These are phyloP conservation scores for Tapirus indicus DNA, from an alignment of 2,797 vertebrate species.

Conservation along the genomic window DNA sequence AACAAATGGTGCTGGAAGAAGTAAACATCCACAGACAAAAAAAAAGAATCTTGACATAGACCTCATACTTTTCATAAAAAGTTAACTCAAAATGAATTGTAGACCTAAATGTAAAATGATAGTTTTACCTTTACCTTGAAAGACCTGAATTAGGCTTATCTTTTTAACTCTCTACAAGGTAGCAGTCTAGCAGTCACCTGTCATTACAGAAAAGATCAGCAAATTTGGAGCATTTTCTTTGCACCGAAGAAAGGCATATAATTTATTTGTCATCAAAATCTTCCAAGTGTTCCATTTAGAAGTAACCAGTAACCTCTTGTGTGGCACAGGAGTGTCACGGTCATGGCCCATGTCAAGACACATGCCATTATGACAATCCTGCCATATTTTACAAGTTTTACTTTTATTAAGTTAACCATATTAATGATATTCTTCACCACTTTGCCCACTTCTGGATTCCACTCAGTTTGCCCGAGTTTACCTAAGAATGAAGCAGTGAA, in stretches of 20 bases:
- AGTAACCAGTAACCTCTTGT: background rate
- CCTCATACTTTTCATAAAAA: background rate
- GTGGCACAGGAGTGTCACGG: fast-evolving
- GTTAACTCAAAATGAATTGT: too few species aligned
- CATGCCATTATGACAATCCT: background rate
- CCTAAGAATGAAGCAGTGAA: background rate
- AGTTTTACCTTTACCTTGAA: background rate
- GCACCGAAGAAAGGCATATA: background rate
- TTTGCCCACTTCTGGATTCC: background rate
- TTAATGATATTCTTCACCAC: background rate
- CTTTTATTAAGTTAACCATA: background rate
- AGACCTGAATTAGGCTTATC: background rate
- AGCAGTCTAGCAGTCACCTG: fast-evolving
- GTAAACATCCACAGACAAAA: too few species aligned
- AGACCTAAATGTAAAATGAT: background rate
- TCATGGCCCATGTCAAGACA: background rate
- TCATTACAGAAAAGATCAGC: background rate
- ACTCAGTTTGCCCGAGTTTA: too few species aligned
- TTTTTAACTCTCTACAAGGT: too few species aligned
- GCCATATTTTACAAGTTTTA: too few species aligned
- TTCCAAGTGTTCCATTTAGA: background rate
- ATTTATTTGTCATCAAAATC: background rate
- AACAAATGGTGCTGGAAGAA: background rate
- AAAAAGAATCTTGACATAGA: too few species aligned
- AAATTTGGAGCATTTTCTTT: background rate